Base-by-base conservation (phyloP, 1,140 invertebrate genomes). In the Aradophagus sp. region DNA sequence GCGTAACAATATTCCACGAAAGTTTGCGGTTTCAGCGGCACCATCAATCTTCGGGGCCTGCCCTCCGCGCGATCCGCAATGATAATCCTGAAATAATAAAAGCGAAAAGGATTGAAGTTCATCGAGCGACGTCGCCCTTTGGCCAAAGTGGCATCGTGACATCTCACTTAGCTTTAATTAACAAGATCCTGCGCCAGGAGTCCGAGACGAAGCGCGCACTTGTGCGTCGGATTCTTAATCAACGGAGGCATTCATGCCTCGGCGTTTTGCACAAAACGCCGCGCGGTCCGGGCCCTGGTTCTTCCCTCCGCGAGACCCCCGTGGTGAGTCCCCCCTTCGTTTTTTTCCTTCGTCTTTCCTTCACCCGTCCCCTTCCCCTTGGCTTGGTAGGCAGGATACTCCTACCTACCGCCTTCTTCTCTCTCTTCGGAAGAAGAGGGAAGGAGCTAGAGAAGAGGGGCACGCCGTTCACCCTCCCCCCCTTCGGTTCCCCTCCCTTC, bases 161-260 rank as follows among this genome's bases (percentile, higher is more conserved):
- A 78, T 82, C 82, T 82, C 75, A 76, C 75, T 84, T 71, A 36
- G 62, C 75, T 77, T 80, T 81, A 81, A 83, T 82, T 82, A 83
- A 83, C 76, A 77, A 81, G 55, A 77, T 73, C 55, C 69, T 68
- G 59, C 39, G 45, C 50, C 50, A 62, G 68, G 69, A 76, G 75
- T 74, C 73, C 52, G 75, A 66, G 61, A 50, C 68, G 68, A 66
- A 72, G 55, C 68, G 61, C 52, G 71, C 68, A 77, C 72, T 74
- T 70, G 71, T 66, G 68, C 74, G 50, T 67, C 50, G 72, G 62
- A 78, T 74, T 74, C 76, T 80, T 79, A 82, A 82, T 83, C 80
- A 82, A 81, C 76, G 74, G 48, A 52, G 75, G 73, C 73, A 80
- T 82, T 80, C 81, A 77, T 65, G 62, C 61, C 59, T 50, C 63